Conservation (phyloP, 2,113 vertebrate genomes). For the Tychaedon coryphoeus region DNA sequence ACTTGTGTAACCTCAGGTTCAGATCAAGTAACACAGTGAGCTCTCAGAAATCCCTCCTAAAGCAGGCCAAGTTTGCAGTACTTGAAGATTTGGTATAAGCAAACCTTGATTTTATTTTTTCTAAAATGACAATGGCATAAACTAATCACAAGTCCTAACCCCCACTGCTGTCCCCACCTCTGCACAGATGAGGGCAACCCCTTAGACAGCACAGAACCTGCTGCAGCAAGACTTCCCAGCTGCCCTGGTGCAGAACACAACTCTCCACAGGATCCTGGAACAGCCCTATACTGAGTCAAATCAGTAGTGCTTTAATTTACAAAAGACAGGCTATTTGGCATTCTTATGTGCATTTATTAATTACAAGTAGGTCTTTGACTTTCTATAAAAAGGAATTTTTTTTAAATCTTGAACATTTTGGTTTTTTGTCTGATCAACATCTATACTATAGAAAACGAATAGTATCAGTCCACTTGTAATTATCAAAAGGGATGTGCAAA, state of each 20-base stretch:
- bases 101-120: neutral
- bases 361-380: conserved; percentile 39
- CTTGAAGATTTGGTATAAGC: conserved; percentile 57
- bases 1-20: neutral
- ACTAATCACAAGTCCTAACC: neutral
- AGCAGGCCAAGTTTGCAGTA: neutral
- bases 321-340: conserved; percentile 53
- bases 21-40: neutral
- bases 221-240: neutral
- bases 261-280: neutral
- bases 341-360: conserved; percentile 58
- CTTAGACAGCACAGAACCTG: neutral
- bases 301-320: conserved; percentile 30
- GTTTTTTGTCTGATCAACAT: conserved; percentile 28
- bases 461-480: conserved; percentile 10
- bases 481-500: conserved; percentile 68
- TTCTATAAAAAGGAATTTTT: conserved; percentile 30
- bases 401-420: conserved; percentile 47
- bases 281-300: neutral
- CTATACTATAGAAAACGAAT: conserved; percentile 31
- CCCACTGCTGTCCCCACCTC: neutral
- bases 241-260: neutral
- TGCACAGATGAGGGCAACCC: neutral
- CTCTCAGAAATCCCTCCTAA: neutral
- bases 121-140: neutral